Conservation (phyloP, 23 tunicate genomes). For the Ciona savignyi region DNA sequence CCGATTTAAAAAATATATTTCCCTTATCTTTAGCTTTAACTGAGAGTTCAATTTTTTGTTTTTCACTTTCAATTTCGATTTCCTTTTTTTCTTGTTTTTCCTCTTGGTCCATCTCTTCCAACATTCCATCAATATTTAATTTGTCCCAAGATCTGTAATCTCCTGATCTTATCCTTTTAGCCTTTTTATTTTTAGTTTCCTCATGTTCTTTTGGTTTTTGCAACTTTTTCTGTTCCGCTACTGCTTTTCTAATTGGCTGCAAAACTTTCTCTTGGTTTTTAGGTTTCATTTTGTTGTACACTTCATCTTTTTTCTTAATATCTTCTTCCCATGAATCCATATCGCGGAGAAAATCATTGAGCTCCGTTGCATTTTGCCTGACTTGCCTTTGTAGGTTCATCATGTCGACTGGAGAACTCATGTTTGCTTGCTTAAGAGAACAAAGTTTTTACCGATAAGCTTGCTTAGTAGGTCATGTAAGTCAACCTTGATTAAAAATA, state of each 20-base stretch:
- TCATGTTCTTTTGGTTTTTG: neutral
- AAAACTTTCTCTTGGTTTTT: slow-evolving; percentile 16
- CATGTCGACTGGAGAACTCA: slow-evolving; percentile 45
- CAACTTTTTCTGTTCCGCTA: slow-evolving; percentile 16
- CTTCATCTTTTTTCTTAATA: slow-evolving; percentile 77
- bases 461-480: too few species aligned
- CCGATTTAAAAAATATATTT: slow-evolving; percentile 60
- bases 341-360: slow-evolving; percentile 55
- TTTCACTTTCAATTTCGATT: slow-evolving; percentile 26
- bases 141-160: slow-evolving; percentile 89
- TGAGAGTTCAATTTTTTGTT: slow-evolving; percentile 28
- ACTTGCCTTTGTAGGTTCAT: slow-evolving; percentile 58
- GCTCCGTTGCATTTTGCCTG: slow-evolving; percentile 64
- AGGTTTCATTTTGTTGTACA: slow-evolving; percentile 75
- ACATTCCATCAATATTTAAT: slow-evolving; percentile 68
- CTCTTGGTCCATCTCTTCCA: slow-evolving; percentile 70
- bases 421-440: too few species aligned
- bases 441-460: too few species aligned
- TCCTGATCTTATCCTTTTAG: slow-evolving; percentile 50
- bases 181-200: slow-evolving; percentile 14
- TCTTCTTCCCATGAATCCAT: slow-evolving; percentile 78
- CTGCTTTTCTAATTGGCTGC: slow-evolving; percentile 47
- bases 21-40: slow-evolving; percentile 76
- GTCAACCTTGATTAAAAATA: too few species aligned
- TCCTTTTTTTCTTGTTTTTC: slow-evolving; percentile 43